Base-by-base conservation (phyloP, 2,888 invertebrate species). In the Tanytarsus gracilentus region DNA sequence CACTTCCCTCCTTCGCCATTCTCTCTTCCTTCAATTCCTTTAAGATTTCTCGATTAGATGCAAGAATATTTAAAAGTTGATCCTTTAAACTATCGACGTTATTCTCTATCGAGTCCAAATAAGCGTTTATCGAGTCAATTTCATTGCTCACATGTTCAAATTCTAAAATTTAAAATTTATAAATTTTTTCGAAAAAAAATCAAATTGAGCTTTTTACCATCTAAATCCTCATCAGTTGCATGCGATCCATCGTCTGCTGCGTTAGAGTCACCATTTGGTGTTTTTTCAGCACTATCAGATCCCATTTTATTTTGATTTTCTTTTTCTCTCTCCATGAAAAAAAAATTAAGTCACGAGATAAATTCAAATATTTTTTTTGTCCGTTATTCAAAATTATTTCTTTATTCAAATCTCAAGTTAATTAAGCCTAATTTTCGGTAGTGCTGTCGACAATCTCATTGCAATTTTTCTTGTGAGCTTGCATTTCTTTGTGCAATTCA, bases 11-110 rank as follows among this genome's bases (percentile, higher is more conserved):
- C 3, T 5, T 44, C 21, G 6, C 21, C 16, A 40, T 14, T 40
- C 2, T 40, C 40, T 55, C 40, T 55, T 55, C 55, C 16, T 55
- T 55, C 23, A 55, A 16, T 18, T 55, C 55, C 26, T 55, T 55
- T 1, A 55, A 11, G 11, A 55, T 40, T 9, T 55, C 55, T 25
- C 55, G 39, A 27, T 55, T 55, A 9, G 55, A 55, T n/a, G 18
- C 8, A 11, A 55, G 16, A 11, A 55, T 55, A 6, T 14, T 8
- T 9, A 55, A 5, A 1, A 55, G 18, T 26, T 55, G 55, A 14
- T 55, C 55, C 26, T 55, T 55, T 11, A 55, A 40, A 27, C 27
- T 55, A 16, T 55, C 55, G 9, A 55, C 55, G 26, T 55, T 55
- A 8, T 11, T 39, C n/a, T 55, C 55, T 23, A 55, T 23, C 2